Base-by-base conservation (phyloP, 2,888 invertebrate genomes). In the Melipona bicolor region DNA sequence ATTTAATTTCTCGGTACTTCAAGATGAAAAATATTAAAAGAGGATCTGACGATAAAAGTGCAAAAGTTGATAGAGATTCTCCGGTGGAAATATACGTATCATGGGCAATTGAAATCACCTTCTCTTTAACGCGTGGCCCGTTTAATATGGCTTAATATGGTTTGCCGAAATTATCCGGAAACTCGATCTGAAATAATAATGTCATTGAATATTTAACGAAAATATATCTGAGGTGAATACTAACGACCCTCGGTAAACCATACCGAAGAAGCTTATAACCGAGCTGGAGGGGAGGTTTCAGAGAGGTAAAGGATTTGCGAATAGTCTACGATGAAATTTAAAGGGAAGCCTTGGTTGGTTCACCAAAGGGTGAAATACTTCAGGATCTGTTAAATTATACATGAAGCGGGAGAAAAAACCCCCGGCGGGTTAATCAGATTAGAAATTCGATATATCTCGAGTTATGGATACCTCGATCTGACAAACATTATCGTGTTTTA, bases 381-480 rank as follows among this genome's bases (percentile, higher is more conserved):
- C 49, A 36, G 81, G 52, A 75, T 75, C 75, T 59, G 65, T 75
- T 82, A 65, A 82, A 82, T 71, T 75, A 81, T 70, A 82, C 82
- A 82, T 67, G 75, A 70, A 67, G 43, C n/a, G 65, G 24, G 36
- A 61, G 70, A 67, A 75, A 69, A 21, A 43, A 43, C 9, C 9
- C 9, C 43, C 32, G 36, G 1, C 32, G 15, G 65, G 21, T 52
- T 49, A 70, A 73, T 67, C 21, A 36, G 72, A 79, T 79, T 49
- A 50, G 61, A 32, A 54, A 72, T 27, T 54, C 17, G 49, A 52
- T 72, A 54, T 43, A 43, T 17, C n/a, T 32, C 36, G n/a, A 21
- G 3, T 70, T 32, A n/a, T 21, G 52, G 43, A 61, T 43, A 59
- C 19, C 17, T 15, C 19, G n/a, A 17, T 43, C 21, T 4, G 3